Evolutionary conservation across 2,888 invertebrate species (phyloP), one percentile per base, ranked within the genome.

Genomic region (Cremastobaeus sp.): DNA sequence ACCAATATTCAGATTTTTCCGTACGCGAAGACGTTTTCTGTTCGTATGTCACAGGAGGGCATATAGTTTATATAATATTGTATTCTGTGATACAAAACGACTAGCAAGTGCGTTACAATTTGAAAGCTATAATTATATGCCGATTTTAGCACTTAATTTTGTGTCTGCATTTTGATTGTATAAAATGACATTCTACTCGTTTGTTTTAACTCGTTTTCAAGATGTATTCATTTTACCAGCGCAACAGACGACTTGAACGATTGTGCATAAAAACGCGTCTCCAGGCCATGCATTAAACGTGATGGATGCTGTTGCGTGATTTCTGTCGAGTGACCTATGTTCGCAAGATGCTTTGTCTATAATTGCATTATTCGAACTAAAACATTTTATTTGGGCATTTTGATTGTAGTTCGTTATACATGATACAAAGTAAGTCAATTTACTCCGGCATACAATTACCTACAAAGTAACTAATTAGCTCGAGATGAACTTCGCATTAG

Each of bases 211-310:
- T n/a, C n/a, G n/a, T n/a, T n/a, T n/a, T n/a, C n/a, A n/a, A n/a
- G n/a, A n/a, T n/a, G n/a, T n/a, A n/a, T n/a, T n/a, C n/a, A n/a
- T n/a, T n/a, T n/a, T n/a, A n/a, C n/a, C n/a, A n/a, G n/a, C n/a
- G n/a, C n/a, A n/a, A n/a, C n/a, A n/a, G 30, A 69, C 25, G 41
- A 45, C 48, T 62, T 34, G 50, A 68, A 15, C 32, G 45, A 52
- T 37, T 70, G 55, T 45, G 48, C 34, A 30, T 70, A 59, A 70
- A 28, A 65, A 55, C 34, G 20, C 60, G 66, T 66, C 66, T 60
- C 72, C 60, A 64, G 68, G 76, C 79, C 81, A 77, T 79, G 81
- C 81, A 79, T 80, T 80, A 76, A 69, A 74, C 70, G 25, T 68
- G 47, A 39, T 52, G 52, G 15, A 45, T 15, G 15, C 39, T 37